These are phyloP conservation scores for Eremophila alpestris DNA, from an alignment of 2,797 vertebrate genomes.

Conservation along the genomic window DNA sequence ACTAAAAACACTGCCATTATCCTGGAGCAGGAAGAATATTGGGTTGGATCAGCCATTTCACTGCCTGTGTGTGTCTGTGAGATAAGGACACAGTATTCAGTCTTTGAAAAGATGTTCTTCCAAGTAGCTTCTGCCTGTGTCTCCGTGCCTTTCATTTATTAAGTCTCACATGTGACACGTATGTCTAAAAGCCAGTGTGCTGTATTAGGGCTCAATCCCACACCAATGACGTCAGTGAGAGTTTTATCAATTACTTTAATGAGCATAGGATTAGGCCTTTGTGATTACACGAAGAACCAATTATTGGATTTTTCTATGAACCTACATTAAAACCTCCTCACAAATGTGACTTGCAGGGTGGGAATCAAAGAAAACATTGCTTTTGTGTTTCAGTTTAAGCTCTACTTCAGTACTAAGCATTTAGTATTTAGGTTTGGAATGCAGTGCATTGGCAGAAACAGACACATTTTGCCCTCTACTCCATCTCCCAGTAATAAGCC, in stretches of 20 bases:
- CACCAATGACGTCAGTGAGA: conserved; percentile 9
- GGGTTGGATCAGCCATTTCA: conserved; percentile 23
- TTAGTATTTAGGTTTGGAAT: not conserved
- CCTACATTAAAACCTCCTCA: not conserved
- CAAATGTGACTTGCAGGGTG: not conserved
- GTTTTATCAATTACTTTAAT: conserved; percentile 46
- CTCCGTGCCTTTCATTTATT: conserved; percentile 7
- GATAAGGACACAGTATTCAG: conserved; percentile 38
- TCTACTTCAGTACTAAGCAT: not conserved
- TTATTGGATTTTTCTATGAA: conserved; percentile 39
- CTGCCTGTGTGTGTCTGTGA: conserved; percentile 38
- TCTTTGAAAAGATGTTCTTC: conserved; percentile 23
- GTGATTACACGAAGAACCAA: conserved; percentile 12
- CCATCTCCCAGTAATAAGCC: not conserved
- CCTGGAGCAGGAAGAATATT: not conserved
- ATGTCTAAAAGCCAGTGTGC: conserved; percentile 2
- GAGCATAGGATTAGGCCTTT: conserved; percentile 25
- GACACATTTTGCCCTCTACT: not conserved
- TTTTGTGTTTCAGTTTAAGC: not conserved
- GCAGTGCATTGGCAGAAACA: not conserved
- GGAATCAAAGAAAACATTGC: not conserved
- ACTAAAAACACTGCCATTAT: not conserved
- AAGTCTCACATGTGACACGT: not conserved
- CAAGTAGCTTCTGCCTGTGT: not conserved
- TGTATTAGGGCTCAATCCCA: conserved; percentile 11